phyloP scores from a whole-genome alignment of 2,113 vertebrate genomes.

The Regulus satrapa region DNA sequence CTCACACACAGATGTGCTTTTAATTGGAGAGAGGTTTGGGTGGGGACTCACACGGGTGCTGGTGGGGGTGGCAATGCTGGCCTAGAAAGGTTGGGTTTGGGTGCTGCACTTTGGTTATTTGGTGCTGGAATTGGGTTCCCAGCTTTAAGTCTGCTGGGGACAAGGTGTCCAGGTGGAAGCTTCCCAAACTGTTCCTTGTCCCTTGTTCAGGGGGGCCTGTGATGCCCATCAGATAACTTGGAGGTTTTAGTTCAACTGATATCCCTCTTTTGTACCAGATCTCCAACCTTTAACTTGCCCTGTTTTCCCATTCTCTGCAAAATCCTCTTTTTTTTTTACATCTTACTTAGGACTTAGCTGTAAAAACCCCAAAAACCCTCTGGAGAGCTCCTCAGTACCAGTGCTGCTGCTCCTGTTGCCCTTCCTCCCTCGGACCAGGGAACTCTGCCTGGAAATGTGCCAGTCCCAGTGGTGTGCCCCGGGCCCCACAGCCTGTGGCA shows the following conservation, averaged over 20 bases:
- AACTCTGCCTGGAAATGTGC: background rate
- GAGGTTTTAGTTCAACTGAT: background rate
- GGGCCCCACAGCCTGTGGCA: background rate
- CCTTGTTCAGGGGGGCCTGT: background rate
- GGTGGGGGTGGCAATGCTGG: background rate
- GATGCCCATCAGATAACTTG: background rate
- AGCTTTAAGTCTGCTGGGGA: background rate
- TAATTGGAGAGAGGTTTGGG: background rate
- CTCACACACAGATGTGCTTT: background rate
- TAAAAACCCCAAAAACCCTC: background rate
- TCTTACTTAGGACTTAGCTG: fast-evolving
- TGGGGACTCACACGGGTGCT: fast-evolving
- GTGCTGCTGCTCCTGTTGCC: background rate
- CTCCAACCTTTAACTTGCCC: background rate
- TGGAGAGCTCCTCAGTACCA: fast-evolving
- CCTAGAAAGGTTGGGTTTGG: background rate
- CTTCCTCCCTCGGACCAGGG: background rate
- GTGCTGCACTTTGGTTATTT: background rate
- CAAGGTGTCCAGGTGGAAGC: background rate
- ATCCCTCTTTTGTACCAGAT: background rate
- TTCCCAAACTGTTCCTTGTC: background rate
- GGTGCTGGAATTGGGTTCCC: background rate
- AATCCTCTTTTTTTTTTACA: background rate
- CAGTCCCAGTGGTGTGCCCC: background rate
- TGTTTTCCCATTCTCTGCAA: background rate